These are phyloP conservation scores for Asobara japonica DNA, from an alignment of 1,140 invertebrate genomes.

Conservation along the genomic window DNA sequence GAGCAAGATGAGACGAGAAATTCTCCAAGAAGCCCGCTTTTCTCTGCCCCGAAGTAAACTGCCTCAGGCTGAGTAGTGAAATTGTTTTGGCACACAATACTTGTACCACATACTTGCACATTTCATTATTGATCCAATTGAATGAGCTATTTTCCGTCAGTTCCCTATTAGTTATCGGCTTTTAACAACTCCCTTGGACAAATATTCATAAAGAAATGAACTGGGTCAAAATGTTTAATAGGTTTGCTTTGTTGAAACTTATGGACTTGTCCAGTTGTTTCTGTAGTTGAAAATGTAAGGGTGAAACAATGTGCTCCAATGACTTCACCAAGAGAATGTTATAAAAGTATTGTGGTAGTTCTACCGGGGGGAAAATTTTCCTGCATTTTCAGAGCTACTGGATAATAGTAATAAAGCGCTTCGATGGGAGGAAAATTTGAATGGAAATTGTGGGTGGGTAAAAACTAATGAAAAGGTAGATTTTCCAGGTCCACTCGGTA, in stretches of 20 bases:
- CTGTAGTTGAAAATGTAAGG: background rate
- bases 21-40: background rate
- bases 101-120: background rate
- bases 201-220: background rate
- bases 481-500: background rate
- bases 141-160: background rate
- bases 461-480: background rate
- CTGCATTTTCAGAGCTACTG: background rate
- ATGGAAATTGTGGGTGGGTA: background rate
- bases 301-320: background rate
- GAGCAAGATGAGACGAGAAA: constrained; percentile 1
- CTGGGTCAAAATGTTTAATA: background rate
- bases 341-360: background rate
- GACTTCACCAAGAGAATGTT: background rate
- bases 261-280: background rate
- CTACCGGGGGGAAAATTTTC: too few species aligned
- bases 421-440: too few species aligned
- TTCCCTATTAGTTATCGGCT: background rate
- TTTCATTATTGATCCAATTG: background rate
- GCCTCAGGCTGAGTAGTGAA: background rate
- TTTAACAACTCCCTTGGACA: background rate
- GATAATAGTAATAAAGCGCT: background rate
- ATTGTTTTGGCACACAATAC: constrained; percentile 12
- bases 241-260: background rate
- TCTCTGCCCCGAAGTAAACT: background rate